Evolutionary conservation across 1,140 invertebrate genomes (phyloP).

Genomic region (Drosophila cardini): DNA sequence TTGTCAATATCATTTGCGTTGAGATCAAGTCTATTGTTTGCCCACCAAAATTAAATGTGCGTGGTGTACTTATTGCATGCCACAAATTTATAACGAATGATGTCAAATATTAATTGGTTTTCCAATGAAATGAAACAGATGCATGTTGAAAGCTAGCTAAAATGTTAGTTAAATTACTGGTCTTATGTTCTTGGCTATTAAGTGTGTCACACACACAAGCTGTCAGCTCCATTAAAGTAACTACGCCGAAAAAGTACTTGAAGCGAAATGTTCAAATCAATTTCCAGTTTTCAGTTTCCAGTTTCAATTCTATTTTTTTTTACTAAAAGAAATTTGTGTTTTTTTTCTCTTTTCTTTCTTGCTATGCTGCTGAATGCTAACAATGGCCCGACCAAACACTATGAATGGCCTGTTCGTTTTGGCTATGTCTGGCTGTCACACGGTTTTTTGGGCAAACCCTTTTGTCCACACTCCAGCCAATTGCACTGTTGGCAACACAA

Average conservation of each 20-base stretch:
- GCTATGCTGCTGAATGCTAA: conserved; percentile 32
- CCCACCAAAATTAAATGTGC: conserved; percentile 6
- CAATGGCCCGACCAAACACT: conserved; percentile 43
- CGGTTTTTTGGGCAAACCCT: conserved; percentile 18
- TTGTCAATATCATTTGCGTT: conserved; percentile 78
- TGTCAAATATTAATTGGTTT: conserved; percentile 52
- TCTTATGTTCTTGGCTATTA: conserved; percentile 19
- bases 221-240: conserved; percentile 17
- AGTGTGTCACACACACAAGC: conserved; percentile 16
- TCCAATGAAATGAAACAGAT: conserved; percentile 21
- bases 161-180: conserved; percentile 15
- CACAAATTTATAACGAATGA: conserved; percentile 61
- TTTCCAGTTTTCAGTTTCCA: conserved; percentile 48
- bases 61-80: neutral
- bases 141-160: neutral
- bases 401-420: conserved; percentile 7
- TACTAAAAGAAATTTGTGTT: conserved; percentile 15
- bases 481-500: conserved; percentile 87
- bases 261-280: conserved; percentile 45
- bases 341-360: conserved; percentile 26
- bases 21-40: conserved; percentile 71
- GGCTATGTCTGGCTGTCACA: conserved; percentile 26
- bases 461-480: conserved; percentile 71
- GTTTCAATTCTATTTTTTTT: conserved; percentile 37
- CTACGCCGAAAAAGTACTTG: conserved; percentile 11